Percentiles rank a stretch among this genome's conserved stretches.
These are phyloP conservation scores for Bucco capensis DNA, from an alignment of 2,113 vertebrate species.

Conservation along the genomic window DNA sequence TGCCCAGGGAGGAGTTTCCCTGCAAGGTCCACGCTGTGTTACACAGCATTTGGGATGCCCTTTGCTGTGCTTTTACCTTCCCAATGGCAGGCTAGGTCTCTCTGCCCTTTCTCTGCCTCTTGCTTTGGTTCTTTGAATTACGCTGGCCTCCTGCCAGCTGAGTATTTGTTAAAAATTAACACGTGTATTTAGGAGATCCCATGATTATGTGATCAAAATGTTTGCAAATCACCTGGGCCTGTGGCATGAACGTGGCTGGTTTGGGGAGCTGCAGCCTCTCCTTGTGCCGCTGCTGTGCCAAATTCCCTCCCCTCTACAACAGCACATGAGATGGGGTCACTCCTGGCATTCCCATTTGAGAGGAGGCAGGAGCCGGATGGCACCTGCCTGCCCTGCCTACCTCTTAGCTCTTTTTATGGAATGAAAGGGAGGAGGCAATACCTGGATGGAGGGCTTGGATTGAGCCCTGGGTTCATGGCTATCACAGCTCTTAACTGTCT, in stretches of 20 bases:
- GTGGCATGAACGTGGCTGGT: not conserved
- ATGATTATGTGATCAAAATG: not conserved
- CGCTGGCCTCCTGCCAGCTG: rapidly evolving
- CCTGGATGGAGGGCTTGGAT: not conserved
- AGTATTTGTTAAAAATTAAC: not conserved
- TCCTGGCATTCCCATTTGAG: not conserved
- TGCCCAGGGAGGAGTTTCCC: not conserved
- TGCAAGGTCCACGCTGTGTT: not conserved
- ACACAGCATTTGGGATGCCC: not conserved
- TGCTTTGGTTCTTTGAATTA: not conserved
- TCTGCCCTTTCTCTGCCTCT: not conserved
- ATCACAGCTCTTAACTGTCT: rapidly evolving
- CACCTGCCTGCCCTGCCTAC: not conserved
- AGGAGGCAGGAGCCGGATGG: not conserved
- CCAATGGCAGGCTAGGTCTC: not conserved
- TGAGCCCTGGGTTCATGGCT: not conserved
- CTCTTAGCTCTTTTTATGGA: not conserved
- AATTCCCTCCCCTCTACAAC: not conserved
- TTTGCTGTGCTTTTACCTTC: not conserved
- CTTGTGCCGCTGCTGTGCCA: not conserved
- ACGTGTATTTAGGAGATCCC: not conserved
- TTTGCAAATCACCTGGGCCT: not conserved
- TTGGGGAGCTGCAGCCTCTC: not conserved
- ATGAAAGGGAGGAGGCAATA: rapidly evolving
- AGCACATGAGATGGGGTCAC: not conserved